Percentiles rank a stretch among this genome's conserved stretches.
Conservation (phyloP, 1,140 invertebrate species). For the Lasaia peninsularis region DNA sequence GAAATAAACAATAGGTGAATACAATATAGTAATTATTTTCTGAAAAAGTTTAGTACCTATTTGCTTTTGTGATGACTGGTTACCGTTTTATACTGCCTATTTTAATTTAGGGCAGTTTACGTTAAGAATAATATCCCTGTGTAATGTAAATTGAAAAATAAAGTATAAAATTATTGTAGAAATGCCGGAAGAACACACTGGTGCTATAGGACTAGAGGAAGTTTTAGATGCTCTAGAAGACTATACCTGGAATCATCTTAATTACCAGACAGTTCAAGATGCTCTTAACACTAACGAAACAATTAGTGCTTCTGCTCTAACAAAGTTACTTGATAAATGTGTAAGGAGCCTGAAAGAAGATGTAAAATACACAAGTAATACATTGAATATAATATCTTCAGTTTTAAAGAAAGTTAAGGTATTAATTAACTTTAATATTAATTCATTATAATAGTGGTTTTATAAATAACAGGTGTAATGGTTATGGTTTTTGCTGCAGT, state of each 20-base stretch:
- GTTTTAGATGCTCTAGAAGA: constrained; percentile 38
- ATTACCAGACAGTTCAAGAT: constrained; percentile 38
- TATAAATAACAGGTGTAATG: neutral
- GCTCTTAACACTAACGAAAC: constrained; percentile 31
- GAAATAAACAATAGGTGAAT: too few relatives aligned
- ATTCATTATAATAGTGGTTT: too few relatives aligned
- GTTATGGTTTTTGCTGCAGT: neutral
- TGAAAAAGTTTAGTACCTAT: too few relatives aligned
- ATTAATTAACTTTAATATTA: constrained; percentile 17
- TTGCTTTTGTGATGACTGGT: too few relatives aligned
- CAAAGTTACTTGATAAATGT: constrained; percentile 46
- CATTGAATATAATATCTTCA: constrained; percentile 40
- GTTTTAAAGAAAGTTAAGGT: constrained; percentile 53
- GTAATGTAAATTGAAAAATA: too few relatives aligned
- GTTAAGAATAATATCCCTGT: too few relatives aligned
- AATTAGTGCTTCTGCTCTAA: constrained; percentile 26
- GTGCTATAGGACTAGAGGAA: constrained; percentile 22
- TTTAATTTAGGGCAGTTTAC: too few relatives aligned
- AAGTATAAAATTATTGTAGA: constrained; percentile 16
- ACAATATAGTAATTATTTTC: too few relatives aligned
- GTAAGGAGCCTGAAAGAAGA: constrained; percentile 42
- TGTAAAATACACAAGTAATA: constrained; percentile 37
- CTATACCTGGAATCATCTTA: constrained; percentile 27
- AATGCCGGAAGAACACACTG: constrained; percentile 39
- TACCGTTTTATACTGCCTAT: too few relatives aligned